Evolutionary conservation across 2,113 vertebrate genomes (phyloP).

Genomic region (Picathartes gymnocephalus): DNA sequence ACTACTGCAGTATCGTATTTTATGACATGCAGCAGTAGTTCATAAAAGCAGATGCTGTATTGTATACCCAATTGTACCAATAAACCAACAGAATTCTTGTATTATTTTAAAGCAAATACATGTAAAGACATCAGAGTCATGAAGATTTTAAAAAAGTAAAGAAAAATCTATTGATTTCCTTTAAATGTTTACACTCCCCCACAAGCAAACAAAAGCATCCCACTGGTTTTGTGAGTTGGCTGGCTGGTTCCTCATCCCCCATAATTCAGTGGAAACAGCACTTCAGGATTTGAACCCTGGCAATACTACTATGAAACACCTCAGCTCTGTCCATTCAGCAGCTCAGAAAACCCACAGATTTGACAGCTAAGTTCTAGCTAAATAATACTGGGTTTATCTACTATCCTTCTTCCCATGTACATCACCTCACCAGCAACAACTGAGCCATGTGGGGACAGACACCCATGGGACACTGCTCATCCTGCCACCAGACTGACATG

Average conservation of each 20-base stretch:
- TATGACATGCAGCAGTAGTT: background rate
- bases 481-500: accelerated
- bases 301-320: background rate
- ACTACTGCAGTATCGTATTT: background rate
- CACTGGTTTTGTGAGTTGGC: background rate
- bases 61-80: background rate
- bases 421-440: background rate
- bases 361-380: background rate
- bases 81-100: background rate
- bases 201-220: background rate
- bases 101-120: background rate
- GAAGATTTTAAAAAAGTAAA: background rate
- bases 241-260: background rate
- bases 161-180: background rate
- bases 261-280: background rate
- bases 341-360: background rate
- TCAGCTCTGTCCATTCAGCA: background rate
- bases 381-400: background rate
- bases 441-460: background rate
- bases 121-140: background rate
- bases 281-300: background rate
- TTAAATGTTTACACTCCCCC: background rate
- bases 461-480: background rate
- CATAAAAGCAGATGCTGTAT: background rate
- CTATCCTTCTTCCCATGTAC: accelerated